Evolutionary conservation across 2,797 vertebrate genomes (phyloP), one percentile per base, ranked within the genome.

Genomic region (Euthynnus affinis): DNA sequence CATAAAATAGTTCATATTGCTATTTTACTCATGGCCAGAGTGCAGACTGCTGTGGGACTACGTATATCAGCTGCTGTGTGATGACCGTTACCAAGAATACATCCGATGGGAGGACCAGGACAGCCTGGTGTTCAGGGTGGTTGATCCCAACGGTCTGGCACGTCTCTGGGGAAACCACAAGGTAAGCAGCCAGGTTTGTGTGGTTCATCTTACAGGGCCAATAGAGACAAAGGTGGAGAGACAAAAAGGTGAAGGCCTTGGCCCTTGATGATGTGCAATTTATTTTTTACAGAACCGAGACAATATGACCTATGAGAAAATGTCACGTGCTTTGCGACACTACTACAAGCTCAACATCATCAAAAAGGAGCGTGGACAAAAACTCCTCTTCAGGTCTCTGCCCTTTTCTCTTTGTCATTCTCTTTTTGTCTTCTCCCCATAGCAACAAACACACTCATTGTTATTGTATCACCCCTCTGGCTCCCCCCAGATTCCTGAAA

Each of bases 291-390:
- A 98, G 98, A 98, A 98, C 85, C 85, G 96, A 32, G 81, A 92
- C 79, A 98, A 98, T 66, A 98, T 99, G 98, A 98, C 97, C 0
- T 99, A 99, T 0, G 97, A 99, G 91, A 99, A 99, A 92, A 98
- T 98, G 97, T 98, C 97, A 0, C 95, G 96, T 57, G 97, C 97
- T 0, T 90, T 98, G 83, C 93, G 97, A 5, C 98, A 98, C 92
- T 98, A 98, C 88, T 98, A 98, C 92, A 99, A 99, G 89, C 96
- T 98, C 84, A 98, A 98, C 90, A 97, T 98, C 78, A 97, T 98
- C 85, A 97, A 94, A 87, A 99, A 98, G 83, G 98, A 98, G 82
- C 94, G 93, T 0, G 97, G 97, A 18, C 97, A 98, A 91, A 98
- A 96, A 78, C 96, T 98, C 4, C 88, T 98, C 29, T 98, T 98